Percentiles rank a stretch among this genome's conserved stretches.
These are phyloP conservation scores for Ptilodon capucinus DNA, from an alignment of 2,888 invertebrate genomes.

Conservation along the genomic window DNA sequence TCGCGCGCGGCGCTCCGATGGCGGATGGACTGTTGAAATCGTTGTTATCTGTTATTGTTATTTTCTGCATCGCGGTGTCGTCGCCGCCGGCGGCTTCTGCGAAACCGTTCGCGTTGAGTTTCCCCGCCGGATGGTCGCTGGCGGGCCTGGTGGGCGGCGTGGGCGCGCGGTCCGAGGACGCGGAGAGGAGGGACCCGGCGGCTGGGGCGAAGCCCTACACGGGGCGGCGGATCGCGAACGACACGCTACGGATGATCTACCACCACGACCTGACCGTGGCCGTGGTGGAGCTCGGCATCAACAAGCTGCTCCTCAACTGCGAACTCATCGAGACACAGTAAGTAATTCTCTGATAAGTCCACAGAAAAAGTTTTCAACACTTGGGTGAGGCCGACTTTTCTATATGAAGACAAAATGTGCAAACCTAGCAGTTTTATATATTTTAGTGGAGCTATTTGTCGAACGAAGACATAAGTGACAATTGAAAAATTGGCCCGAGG, in stretches of 20 bases:
- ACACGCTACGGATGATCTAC: slow-evolving; percentile 89
- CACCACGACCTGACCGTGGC: slow-evolving; percentile 92
- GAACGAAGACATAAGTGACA: too few relatives aligned
- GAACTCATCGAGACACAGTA: slow-evolving; percentile 94
- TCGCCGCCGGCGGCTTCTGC: slow-evolving; percentile 73
- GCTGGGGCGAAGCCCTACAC: slow-evolving; percentile 83
- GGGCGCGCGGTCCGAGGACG: slow-evolving; percentile 60
- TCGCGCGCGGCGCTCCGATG: slow-evolving; percentile 65
- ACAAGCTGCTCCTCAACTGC: slow-evolving; percentile 88
- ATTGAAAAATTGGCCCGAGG: too few relatives aligned
- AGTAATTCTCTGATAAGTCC: too few relatives aligned
- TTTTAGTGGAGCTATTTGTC: too few relatives aligned
- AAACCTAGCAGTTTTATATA: too few relatives aligned
- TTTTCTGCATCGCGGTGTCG: slow-evolving; percentile 71
- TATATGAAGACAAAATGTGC: too few relatives aligned
- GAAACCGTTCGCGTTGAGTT: slow-evolving; percentile 73
- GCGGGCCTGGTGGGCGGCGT: slow-evolving; percentile 70
- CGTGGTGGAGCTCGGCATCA: slow-evolving; percentile 88
- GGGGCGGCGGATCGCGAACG: slow-evolving; percentile 84
- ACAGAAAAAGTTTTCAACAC: too few relatives aligned
- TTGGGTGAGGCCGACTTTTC: too few relatives aligned
- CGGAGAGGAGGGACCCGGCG: slow-evolving; percentile 56
- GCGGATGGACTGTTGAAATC: slow-evolving; percentile 71
- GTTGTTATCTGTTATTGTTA: slow-evolving; percentile 65
- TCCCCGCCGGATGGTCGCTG: slow-evolving; percentile 75